A percentile compares a stretch with the other conserved stretches of the same genome.
Conservation (phyloP, 2,888 invertebrate species). For the Chirona hameri region DNA sequence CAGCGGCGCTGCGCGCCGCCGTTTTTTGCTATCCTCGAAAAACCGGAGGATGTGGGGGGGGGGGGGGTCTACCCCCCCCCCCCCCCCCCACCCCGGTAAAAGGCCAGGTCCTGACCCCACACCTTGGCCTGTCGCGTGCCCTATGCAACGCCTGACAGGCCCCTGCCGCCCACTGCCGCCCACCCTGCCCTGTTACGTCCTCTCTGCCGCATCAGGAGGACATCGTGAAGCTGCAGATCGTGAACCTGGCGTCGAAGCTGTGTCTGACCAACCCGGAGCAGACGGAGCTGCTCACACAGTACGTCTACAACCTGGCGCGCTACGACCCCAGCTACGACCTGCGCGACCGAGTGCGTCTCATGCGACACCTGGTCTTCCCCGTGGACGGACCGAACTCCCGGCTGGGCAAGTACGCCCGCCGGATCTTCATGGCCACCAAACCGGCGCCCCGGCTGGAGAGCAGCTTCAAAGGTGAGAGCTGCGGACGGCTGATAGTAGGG, state of each 20-base stretch:
- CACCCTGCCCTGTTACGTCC: neutral
- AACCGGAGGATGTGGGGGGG: too few relatives aligned
- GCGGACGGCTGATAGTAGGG: too few relatives aligned
- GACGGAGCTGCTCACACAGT: slow-evolving; percentile 81
- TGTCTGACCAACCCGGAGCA: slow-evolving; percentile 82
- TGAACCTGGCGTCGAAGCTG: slow-evolving; percentile 91
- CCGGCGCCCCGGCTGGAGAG: slow-evolving; percentile 89
- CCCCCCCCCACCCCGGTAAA: too few relatives aligned
- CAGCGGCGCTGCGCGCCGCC: too few relatives aligned
- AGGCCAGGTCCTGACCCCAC: too few relatives aligned
- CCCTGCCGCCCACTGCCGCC: too few relatives aligned
- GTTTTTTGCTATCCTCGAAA: too few relatives aligned
- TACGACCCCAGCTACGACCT: slow-evolving; percentile 41
- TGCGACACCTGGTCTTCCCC: slow-evolving; percentile 74
- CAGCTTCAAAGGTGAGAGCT: slow-evolving; percentile 63
- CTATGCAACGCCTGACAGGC: too few relatives aligned
- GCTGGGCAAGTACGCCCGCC: slow-evolving; percentile 66
- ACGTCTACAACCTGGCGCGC: slow-evolving; percentile 66
- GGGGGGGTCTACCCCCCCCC: too few relatives aligned
- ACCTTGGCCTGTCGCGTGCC: too few relatives aligned
- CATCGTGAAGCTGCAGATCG: slow-evolving; percentile 89
- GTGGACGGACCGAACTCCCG: slow-evolving; percentile 51
- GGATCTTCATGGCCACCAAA: slow-evolving; percentile 85
- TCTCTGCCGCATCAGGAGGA: slow-evolving; percentile 65
- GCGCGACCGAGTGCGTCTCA: slow-evolving; percentile 85